These are phyloP conservation scores for Enteromius treurensis DNA, from an alignment of 2,797 vertebrate genomes.

Conservation along the genomic window DNA sequence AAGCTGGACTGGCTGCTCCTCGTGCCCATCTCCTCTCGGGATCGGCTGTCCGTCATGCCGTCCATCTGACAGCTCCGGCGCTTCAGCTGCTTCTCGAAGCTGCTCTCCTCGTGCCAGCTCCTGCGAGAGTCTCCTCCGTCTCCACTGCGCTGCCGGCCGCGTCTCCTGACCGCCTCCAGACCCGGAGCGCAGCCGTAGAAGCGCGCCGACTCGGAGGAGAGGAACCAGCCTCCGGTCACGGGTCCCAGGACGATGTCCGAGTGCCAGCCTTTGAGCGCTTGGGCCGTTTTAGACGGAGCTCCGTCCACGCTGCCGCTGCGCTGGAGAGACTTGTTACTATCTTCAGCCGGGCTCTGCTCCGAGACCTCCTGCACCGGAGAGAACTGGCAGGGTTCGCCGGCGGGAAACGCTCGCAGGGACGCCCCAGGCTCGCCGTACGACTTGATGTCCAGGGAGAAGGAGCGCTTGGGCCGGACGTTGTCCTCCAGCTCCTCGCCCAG, in stretches of 20 bases:
- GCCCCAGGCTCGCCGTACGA: conserved; percentile 73
- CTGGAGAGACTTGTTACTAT: conserved; percentile 68
- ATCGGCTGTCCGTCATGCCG: conserved; percentile 79
- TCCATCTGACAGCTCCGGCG: conserved; percentile 96
- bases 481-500: conserved; percentile 83
- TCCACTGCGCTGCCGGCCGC: conserved; percentile 79
- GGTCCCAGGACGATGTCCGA: conserved; percentile 89
- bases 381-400: conserved; percentile 88
- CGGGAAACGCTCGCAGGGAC: conserved; percentile 71
- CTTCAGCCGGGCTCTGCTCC: conserved; percentile 71
- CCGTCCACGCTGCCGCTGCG: conserved; percentile 89
- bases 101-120: conserved; percentile 97
- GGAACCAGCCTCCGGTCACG: conserved; percentile 86
- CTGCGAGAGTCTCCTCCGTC: conserved; percentile 86
- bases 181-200: conserved; percentile 60
- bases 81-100: conserved; percentile 97
- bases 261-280: conserved; percentile 90
- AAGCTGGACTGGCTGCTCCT: conserved; percentile 87
- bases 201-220: conserved; percentile 71
- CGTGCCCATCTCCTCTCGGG: conserved; percentile 84
- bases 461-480: conserved; percentile 85
- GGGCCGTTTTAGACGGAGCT: conserved; percentile 55
- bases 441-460: conserved; percentile 94
- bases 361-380: conserved; percentile 92
- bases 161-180: conserved; percentile 82